These are phyloP conservation scores for Leuciscus idus DNA, from an alignment of 2,113 vertebrate species.

Conservation along the genomic window DNA sequence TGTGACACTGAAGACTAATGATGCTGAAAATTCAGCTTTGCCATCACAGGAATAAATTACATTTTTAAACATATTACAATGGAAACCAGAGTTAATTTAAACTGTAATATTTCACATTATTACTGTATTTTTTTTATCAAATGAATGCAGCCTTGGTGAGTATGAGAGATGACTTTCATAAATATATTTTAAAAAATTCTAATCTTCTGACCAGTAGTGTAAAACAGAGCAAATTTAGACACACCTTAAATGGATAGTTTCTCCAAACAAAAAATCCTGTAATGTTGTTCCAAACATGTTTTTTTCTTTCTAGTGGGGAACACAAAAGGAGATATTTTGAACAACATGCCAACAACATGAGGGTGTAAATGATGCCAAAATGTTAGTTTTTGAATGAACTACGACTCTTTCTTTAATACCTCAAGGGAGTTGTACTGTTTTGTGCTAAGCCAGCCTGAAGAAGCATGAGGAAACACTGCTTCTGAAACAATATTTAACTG, in stretches of 20 bases:
- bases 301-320: not conserved
- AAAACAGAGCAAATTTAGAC: not conserved
- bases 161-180: too few relatives aligned
- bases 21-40: too few relatives aligned
- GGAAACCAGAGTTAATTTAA: too few relatives aligned
- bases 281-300: not conserved
- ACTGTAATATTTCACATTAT: too few relatives aligned
- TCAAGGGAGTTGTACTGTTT: not conserved
- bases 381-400: not conserved
- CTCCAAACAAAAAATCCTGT: not conserved
- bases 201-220: not conserved
- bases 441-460: not conserved
- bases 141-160: not conserved
- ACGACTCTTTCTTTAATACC: not conserved
- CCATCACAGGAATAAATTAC: too few relatives aligned
- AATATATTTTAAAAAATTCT: not conserved
- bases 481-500: not conserved
- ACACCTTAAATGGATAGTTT: not conserved
- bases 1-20: too few relatives aligned
- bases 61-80: too few relatives aligned
- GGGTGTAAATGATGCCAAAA: not conserved
- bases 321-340: not conserved
- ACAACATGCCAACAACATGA: not conserved
- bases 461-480: not conserved
- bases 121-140: not conserved